phyloP scores from a whole-genome alignment of 2,888 invertebrate genomes.

The Rotaria magnacalcarata region DNA sequence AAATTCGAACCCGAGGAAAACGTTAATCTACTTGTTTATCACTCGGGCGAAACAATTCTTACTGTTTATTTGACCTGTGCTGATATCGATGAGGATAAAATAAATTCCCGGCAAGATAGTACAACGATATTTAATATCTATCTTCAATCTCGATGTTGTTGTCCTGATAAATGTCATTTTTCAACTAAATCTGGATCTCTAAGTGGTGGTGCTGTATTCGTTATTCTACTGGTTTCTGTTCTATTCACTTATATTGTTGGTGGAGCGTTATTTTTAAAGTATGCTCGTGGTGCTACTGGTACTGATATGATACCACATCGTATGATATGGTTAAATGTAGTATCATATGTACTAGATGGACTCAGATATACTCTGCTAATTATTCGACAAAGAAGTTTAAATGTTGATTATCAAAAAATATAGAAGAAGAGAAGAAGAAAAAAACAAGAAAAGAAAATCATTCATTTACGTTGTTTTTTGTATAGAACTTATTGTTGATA shows the following conservation, averaged over 20 bases:
- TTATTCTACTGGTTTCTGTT: background rate
- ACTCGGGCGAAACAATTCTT: background rate
- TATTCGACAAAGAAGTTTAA: background rate
- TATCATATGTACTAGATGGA: background rate
- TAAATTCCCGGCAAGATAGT: background rate
- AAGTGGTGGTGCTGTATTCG: conserved; percentile 1
- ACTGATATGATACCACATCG: background rate
- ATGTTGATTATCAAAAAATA: background rate
- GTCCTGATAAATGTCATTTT: conserved; percentile 25
- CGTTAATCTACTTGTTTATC: background rate
- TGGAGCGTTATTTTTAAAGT: background rate
- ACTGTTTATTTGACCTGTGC: background rate
- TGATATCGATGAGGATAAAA: background rate
- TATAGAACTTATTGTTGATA: background rate
- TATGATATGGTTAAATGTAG: background rate
- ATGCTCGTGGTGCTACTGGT: background rate
- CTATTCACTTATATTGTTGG: background rate
- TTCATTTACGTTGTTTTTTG: background rate
- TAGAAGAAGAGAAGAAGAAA: background rate
- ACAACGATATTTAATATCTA: background rate
- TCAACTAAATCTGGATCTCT: background rate
- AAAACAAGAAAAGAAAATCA: background rate
- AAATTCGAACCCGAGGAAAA: background rate
- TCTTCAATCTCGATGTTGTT: background rate
- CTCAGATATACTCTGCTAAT: background rate